These are phyloP conservation scores for Clinocottus analis DNA, from an alignment of 2,113 vertebrate genomes.

Conservation along the genomic window DNA sequence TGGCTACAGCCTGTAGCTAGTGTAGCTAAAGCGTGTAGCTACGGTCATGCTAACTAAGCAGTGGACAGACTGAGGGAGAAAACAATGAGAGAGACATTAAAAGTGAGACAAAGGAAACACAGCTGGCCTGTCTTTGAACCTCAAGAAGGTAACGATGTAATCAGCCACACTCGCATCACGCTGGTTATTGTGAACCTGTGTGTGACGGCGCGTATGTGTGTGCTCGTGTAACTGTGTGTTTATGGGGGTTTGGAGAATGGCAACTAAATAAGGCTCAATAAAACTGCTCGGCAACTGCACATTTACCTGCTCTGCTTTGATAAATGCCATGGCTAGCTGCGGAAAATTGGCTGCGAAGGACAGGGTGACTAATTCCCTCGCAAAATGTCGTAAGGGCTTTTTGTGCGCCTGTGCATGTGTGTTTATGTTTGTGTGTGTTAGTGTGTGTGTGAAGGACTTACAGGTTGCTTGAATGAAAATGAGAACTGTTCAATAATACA, in stretches of 20 bases:
- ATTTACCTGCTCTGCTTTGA: conserved; percentile 75
- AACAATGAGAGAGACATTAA: not conserved
- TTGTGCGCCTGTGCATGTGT: conserved; percentile 32
- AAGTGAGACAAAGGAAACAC: conserved; percentile 6
- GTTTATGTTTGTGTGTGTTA: conserved; percentile 32
- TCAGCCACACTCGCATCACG: conserved; percentile 2
- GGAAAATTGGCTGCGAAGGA: conserved; percentile 79
- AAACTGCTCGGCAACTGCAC: conserved; percentile 65
- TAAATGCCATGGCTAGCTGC: conserved; percentile 70
- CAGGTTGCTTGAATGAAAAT: conserved; percentile 84
- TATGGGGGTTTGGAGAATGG: conserved; percentile 34
- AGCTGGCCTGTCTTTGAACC: conserved; percentile 3
- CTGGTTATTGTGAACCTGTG: not conserved
- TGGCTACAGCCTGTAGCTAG: too few relatives aligned
- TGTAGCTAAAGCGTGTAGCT: too few relatives aligned
- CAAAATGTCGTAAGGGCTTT: conserved; percentile 72
- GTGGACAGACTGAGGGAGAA: not conserved
- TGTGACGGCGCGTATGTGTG: not conserved
- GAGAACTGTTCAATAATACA: conserved; percentile 83
- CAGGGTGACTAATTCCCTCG: conserved; percentile 74
- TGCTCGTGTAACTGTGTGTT: not conserved
- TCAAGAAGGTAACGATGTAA: conserved; percentile 3
- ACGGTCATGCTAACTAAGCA: too few relatives aligned
- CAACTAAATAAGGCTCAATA: conserved; percentile 70
- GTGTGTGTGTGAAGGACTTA: conserved; percentile 64